Evolutionary conservation across 64 coral and sea anemone genomes (phyloP), one percentile per base, ranked within the genome.

Genomic region (Porites lutea): DNA sequence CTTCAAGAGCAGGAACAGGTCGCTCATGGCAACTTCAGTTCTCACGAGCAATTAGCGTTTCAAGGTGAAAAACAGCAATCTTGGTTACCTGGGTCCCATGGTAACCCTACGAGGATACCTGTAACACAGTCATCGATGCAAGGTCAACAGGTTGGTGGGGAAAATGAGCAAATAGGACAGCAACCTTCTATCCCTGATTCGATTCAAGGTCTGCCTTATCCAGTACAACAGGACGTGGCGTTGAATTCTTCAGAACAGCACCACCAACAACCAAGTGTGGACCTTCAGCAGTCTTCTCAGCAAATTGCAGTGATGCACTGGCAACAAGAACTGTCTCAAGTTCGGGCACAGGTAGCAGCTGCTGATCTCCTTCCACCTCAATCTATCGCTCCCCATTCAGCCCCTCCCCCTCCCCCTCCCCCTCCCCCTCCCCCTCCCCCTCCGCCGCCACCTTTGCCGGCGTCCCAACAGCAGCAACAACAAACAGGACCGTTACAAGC

Each of bases 261-360:
- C 4, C 73, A 76, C 7, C 46, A 51, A 18, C 73, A 76, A 15
- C 73, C 67, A 53, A 21, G 49, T 78, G 20, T 78, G 45, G 81
- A 84, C 19, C 51, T 84, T 16, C 81, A 84, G 48, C 81, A 82
- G 22, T 37, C 60, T 13, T 48, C 81, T 21, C 81, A 65, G 11
- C 81, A 82, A 82, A 64, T 82, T 49, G 59, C 58, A 65, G 59
- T 84, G 5, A 84, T 84, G 81, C 81, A 84, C 12, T 84, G 81
- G 81, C 45, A 84, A 84, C 62, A 84, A 47, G 81, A 84, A 14
- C 62, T 84, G 81, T 68, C 81, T 50, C 81, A 84, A 84, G 81
- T 84, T 68, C 81, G 81, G n/a, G 81, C 81, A 2, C 81, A 84
- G 52, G 81, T 84, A 12, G 81, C 81, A 51, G 81, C 81, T 68